phyloP scores from a whole-genome alignment of 2,113 vertebrate species.

The Sphaerodactylus townsendi region DNA sequence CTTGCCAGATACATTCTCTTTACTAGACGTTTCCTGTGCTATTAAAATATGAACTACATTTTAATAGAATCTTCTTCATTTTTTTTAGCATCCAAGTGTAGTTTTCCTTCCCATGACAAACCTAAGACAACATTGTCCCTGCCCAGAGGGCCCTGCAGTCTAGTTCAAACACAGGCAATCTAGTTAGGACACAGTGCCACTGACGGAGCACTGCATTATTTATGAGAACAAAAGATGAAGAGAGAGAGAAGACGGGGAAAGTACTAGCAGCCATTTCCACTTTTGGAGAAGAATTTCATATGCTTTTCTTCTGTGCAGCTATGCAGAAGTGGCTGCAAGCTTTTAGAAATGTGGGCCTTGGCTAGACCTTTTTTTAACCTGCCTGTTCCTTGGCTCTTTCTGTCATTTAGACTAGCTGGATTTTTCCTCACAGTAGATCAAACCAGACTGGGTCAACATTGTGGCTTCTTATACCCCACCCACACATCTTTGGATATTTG shows the following conservation, averaged over 20 bases:
- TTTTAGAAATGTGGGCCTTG: background rate
- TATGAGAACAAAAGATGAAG: slow-evolving; percentile 9
- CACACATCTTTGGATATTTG: no score
- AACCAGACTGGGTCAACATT: no score
- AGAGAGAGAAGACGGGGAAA: background rate
- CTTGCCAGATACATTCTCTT: no score
- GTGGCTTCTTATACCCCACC: no score
- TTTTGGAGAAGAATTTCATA: background rate
- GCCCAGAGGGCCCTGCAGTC: slow-evolving; percentile 20
- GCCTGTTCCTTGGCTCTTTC: no score
- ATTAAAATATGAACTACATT: no score
- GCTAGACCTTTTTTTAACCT: no score
- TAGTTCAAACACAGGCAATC: slow-evolving; percentile 7
- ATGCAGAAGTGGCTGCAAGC: background rate
- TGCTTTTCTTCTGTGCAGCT: background rate
- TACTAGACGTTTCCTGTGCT: no score
- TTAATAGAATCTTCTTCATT: background rate
- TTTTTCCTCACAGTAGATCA: background rate
- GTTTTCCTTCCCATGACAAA: background rate
- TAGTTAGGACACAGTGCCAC: background rate
- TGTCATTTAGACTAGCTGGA: background rate
- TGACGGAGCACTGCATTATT: background rate
- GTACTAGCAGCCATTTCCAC: background rate
- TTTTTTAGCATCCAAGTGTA: background rate
- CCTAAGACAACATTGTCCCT: background rate